These are phyloP conservation scores for Bolinopsis microptera DNA, from an alignment of 37 sponge, comb jelly and placozoan genomes.

Conservation along the genomic window DNA sequence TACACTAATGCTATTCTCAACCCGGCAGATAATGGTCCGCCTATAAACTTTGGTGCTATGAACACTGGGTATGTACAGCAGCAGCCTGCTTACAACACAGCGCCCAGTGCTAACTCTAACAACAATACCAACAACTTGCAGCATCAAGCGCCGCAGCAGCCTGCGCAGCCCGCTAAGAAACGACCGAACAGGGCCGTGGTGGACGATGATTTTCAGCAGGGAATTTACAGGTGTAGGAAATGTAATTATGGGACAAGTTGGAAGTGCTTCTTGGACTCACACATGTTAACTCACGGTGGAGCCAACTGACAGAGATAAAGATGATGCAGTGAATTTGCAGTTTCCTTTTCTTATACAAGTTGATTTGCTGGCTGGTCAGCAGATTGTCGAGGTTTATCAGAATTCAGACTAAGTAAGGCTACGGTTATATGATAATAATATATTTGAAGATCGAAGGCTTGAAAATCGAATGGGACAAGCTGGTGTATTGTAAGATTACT, in stretches of 20 bases:
- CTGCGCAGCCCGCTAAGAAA: not conserved
- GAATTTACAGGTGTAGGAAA: constrained; percentile 29
- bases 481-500: not conserved
- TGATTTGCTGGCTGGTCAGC: not conserved
- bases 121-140: not conserved
- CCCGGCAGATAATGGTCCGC: not conserved
- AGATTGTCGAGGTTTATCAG: not conserved
- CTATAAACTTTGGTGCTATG: not conserved
- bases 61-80: not conserved
- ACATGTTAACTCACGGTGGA: constrained; percentile 37
- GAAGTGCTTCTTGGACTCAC: constrained; percentile 53
- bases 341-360: not conserved
- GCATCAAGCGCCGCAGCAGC: constrained; percentile 18
- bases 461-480: not conserved
- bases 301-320: not conserved
- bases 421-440: not conserved
- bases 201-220: constrained; percentile 39
- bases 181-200: not conserved
- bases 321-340: not conserved
- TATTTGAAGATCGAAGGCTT: not conserved
- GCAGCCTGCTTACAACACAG: not conserved
- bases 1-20: not conserved
- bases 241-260: constrained; percentile 45
- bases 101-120: not conserved
- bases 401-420: not conserved